These are phyloP conservation scores for Saccostrea glomerata DNA, from an alignment of 1,140 invertebrate species.

Conservation along the genomic window DNA sequence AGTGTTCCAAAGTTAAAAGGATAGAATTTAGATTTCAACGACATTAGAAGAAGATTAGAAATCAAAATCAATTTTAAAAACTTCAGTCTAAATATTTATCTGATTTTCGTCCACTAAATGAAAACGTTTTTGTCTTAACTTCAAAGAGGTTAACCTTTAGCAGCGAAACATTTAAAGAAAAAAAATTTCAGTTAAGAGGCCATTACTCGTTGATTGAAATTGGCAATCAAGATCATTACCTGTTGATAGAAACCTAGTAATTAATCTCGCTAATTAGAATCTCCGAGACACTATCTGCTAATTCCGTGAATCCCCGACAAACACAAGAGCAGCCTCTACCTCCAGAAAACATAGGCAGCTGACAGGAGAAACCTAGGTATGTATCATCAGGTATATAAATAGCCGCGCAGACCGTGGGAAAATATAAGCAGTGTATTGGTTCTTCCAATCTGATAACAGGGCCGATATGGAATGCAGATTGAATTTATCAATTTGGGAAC, in stretches of 20 bases:
- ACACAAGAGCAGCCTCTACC: background rate
- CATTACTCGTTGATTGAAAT: no score
- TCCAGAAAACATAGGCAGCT: background rate
- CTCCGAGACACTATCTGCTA: background rate
- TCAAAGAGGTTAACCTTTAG: background rate
- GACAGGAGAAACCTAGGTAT: background rate
- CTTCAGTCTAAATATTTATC: background rate
- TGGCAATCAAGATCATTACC: background rate
- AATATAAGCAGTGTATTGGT: constrained; percentile 20
- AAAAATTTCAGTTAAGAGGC: background rate
- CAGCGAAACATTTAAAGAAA: background rate
- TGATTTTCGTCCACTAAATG: background rate
- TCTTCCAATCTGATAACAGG: background rate
- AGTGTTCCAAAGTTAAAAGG: background rate
- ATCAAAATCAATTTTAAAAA: background rate
- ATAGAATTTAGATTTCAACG: background rate
- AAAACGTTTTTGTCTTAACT: background rate
- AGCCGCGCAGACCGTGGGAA: constrained; percentile 18
- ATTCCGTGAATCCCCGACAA: background rate
- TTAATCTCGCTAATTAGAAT: constrained; percentile 27
- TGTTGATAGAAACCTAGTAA: constrained; percentile 23
- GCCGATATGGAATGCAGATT: constrained; percentile 31
- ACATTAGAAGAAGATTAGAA: background rate
- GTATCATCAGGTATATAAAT: constrained; percentile 37
- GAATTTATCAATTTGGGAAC: constrained; percentile 24